Evolutionary conservation across 2,888 invertebrate species (phyloP).

Genomic region (Rhaphigaster nebulosa): DNA sequence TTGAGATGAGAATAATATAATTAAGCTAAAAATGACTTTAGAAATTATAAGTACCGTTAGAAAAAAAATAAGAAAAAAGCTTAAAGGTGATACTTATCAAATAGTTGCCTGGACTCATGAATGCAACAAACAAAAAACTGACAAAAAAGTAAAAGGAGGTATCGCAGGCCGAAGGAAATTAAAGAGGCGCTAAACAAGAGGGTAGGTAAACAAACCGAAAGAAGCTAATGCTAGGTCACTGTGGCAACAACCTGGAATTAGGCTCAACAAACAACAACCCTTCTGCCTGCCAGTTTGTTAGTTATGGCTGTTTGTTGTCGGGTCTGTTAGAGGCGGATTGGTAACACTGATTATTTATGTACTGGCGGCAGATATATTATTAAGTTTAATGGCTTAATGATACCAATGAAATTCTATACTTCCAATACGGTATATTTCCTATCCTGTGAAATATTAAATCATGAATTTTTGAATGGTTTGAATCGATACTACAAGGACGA

Average conservation of each 20-base stretch:
- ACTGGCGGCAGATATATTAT: background rate
- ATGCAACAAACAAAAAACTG: background rate
- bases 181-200: conserved; percentile 28
- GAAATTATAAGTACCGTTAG: background rate
- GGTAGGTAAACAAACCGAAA: conserved; percentile 39
- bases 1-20: too few relatives aligned
- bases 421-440: too few relatives aligned
- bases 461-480: too few relatives aligned
- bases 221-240: conserved; percentile 37
- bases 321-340: background rate
- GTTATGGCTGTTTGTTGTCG: conserved; percentile 8
- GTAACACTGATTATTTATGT: background rate
- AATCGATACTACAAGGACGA: too few relatives aligned
- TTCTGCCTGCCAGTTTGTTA: conserved; percentile 2
- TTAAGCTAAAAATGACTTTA: background rate
- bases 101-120: background rate
- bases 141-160: background rate
- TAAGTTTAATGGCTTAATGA: background rate
- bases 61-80: background rate
- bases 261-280: conserved; percentile 43
- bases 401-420: too few relatives aligned
- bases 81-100: background rate
- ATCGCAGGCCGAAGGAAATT: background rate
- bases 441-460: too few relatives aligned
- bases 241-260: conserved; percentile 44